These are phyloP conservation scores for Trichopria drosophilae DNA, from an alignment of 2,888 invertebrate genomes.

Conservation along the genomic window DNA sequence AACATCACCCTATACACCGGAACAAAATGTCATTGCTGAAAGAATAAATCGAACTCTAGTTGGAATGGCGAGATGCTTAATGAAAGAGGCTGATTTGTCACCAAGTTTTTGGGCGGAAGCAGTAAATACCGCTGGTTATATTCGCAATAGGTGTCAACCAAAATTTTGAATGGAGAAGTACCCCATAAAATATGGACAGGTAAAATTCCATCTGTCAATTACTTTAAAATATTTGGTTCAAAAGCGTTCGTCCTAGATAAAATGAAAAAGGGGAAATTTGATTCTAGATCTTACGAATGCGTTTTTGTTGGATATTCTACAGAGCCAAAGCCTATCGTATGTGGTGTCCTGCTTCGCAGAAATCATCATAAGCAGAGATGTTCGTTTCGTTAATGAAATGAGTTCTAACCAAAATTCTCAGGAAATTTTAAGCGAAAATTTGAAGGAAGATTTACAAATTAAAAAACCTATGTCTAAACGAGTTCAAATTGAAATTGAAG, in stretches of 20 bases:
- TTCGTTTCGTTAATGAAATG: conserved; percentile 11
- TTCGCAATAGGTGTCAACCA: conserved; percentile 40
- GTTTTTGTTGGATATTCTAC: no score
- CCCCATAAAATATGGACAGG: conserved; percentile 32
- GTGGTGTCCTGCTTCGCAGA: conserved; percentile 1
- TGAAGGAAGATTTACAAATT: conserved; percentile 2
- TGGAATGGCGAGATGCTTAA: conserved; percentile 39
- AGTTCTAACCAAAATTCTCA: conserved; percentile 8
- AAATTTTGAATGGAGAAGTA: conserved; percentile 21
- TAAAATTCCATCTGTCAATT: conserved; percentile 5
- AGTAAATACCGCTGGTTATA: conserved; percentile 36
- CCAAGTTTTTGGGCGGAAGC: conserved; percentile 39
- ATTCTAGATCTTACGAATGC: no score
- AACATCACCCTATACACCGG: conserved; percentile 38
- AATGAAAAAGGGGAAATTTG: no score
- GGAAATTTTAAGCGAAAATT: conserved; percentile 9
- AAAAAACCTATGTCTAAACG: neutral
- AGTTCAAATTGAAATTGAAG: no score
- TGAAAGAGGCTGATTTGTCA: conserved; percentile 31
- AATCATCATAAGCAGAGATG: conserved; percentile 10
- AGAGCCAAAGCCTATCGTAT: conserved; percentile 24
- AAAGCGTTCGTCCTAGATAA: conserved; percentile 17
- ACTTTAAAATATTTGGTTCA: conserved; percentile 15
- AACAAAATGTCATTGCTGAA: conserved; percentile 45
- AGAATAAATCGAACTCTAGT: conserved; percentile 40